Percentiles rank a stretch among this genome's conserved stretches.
Evolutionary conservation across 92 coral and sea anemone genomes (phyloP).

Genomic region (Ricordea florida): DNA sequence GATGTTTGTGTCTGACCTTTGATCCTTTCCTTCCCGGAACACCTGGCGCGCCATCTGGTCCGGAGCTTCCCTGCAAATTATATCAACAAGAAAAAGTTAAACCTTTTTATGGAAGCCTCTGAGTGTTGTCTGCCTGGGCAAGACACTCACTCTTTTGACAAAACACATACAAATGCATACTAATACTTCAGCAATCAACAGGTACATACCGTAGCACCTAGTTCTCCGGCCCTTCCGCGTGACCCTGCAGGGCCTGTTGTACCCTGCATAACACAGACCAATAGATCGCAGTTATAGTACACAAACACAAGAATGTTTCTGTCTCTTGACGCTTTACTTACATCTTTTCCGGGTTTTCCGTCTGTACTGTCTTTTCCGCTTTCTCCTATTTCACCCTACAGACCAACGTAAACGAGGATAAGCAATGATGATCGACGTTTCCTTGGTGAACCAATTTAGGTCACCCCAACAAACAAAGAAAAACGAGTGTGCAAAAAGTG

Average conservation of each 20-base stretch:
- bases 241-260: slow-evolving; percentile 63
- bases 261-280: slow-evolving; percentile 43
- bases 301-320: too few relatives aligned
- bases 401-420: neutral
- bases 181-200: neutral
- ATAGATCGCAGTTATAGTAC: neutral
- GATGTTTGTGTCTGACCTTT: too few relatives aligned
- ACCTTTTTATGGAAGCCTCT: too few relatives aligned
- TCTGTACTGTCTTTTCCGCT: slow-evolving; percentile 27
- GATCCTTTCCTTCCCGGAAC: slow-evolving; percentile 50
- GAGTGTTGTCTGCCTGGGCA: too few relatives aligned
- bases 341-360: slow-evolving; percentile 35
- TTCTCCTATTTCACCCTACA: slow-evolving; percentile 49
- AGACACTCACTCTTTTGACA: too few relatives aligned
- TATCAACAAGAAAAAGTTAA: neutral
- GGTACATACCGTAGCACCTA: slow-evolving; percentile 69
- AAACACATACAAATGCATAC: neutral
- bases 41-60: slow-evolving; percentile 45
- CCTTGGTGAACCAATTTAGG: too few relatives aligned
- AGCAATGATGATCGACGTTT: too few relatives aligned
- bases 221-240: slow-evolving; percentile 59
- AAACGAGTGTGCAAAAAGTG: too few relatives aligned
- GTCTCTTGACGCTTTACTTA: slow-evolving; percentile 9
- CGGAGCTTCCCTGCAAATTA: slow-evolving; percentile 44
- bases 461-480: too few relatives aligned